Evolutionary conservation across 2,113 vertebrate genomes (phyloP), one percentile per base, ranked within the genome.

Genomic region (Forbesichthys agassizii): DNA sequence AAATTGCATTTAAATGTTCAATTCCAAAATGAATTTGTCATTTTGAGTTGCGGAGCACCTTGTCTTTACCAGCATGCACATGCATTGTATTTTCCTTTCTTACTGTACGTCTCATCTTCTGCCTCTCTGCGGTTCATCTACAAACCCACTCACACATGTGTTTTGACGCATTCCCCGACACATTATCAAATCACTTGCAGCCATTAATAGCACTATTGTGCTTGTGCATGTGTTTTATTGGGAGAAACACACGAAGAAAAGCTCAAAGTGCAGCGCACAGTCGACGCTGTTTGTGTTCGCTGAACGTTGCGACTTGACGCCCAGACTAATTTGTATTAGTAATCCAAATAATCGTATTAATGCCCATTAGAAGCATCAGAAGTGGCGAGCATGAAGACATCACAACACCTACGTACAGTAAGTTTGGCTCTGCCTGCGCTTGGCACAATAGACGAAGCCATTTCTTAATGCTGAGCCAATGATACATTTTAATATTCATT

Each of bases 341-440:
- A 88, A 88, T 89, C 88, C 90, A 91, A 92, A 92, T 92, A 92
- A 92, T 90, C 86, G 68, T 79, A 90, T 92, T 93, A 93, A 93
- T 92, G 88, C 89, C 85, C 84, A 89, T 91, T 92, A 91, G 87
- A 83, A 72, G 87, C 88, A 74, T 85, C 83, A 84, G 68, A 71
- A 90, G 87, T 85, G 89, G 87, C 66, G 85, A 88, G 86, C 87
- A 85, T 87, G 84, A 87, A 92, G 88, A 86, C 90, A 87, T 89
- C 87, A 86, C 75, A 80, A 90, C 91, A 90, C 91, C 91, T 92
- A 92, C 90, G 84, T 87, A 61, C 75, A 14, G 73, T 53, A 13
- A 68, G 77, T 9, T 80, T 33, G 75, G 70, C 33, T 66, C 79
- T 33, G 61, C 58, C 66, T 57, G 51, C 48, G 69, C 59, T 58